A percentile compares a stretch with the other conserved stretches of the same genome.
phyloP scores from a whole-genome alignment of 2,797 vertebrate genomes.

The Darevskia mixta region DNA sequence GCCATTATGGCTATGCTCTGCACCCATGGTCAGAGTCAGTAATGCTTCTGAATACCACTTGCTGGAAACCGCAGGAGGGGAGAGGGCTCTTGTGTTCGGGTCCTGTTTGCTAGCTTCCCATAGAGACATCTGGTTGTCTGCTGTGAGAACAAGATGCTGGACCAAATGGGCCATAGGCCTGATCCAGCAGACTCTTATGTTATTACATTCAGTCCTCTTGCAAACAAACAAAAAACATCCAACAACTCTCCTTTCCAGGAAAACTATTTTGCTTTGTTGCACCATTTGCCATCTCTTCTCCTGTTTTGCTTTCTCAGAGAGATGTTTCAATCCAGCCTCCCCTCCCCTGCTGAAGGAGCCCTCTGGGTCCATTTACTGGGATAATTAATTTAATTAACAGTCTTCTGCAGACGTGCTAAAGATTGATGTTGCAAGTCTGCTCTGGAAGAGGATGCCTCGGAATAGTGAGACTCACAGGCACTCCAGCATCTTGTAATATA shows the following conservation, averaged over 20 bases:
- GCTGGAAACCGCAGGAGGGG: too few species aligned
- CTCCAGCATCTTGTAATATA: not conserved
- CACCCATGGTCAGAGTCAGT: too few species aligned
- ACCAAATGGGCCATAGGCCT: too few species aligned
- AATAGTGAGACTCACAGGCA: not conserved
- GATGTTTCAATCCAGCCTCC: not conserved
- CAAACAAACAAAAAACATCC: too few species aligned
- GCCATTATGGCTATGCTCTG: too few species aligned
- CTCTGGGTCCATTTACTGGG: conserved; percentile 66
- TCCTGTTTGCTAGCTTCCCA: too few species aligned
- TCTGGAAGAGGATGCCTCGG: conserved; percentile 17
- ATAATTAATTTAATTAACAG: conserved; percentile 76
- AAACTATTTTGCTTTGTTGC: not conserved
- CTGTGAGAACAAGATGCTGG: too few species aligned
- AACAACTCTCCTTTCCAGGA: not conserved
- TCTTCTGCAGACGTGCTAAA: conserved; percentile 55
- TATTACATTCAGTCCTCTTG: too few species aligned
- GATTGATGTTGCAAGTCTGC: conserved; percentile 51
- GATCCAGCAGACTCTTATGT: too few species aligned
- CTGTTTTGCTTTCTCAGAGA: conserved; percentile 64
- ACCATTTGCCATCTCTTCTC: conserved; percentile 41
- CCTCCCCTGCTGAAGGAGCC: conserved; percentile 61
- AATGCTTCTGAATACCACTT: too few species aligned
- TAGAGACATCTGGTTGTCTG: too few species aligned
- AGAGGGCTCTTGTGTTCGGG: too few species aligned